Evolutionary conservation across 1,140 invertebrate genomes (phyloP), one percentile per base, ranked within the genome.

Genomic region (Cherax quadricarinatus): DNA sequence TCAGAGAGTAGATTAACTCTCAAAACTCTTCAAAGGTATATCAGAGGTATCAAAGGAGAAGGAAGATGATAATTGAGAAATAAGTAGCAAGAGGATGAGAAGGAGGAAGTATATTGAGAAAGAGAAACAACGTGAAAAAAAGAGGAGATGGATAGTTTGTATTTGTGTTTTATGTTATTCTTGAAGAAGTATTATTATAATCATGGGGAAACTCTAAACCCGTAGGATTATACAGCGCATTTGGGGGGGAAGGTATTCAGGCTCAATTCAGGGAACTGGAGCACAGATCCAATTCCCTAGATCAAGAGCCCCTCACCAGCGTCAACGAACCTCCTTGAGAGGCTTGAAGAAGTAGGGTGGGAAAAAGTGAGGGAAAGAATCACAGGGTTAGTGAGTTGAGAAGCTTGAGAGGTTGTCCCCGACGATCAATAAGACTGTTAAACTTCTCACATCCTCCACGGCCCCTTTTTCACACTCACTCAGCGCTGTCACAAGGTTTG

Each of bases 371-470:
- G 70, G 70, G 21, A 30, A 5, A 12, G 24, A 75, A 75, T 75
- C 70, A 41, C 30, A 10, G 70, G 12, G 70, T 70, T 16, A n/a
- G 70, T 16, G 62, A 66, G 78, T 41, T 30, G 78, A 41, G 78
- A n/a, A 48, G 78, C 12, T 81, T 81, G 79, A 51, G 12, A 51
- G 48, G 79, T 30, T 53, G 30, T 49, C 48, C 51, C 12, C 79
- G 79, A 14, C 48, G 51, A 81, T 81, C 51, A 49, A 81, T 51
- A 81, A 81, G 51, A 18, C 70, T 78, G 48, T 79, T 24, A n/a
- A 30, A 57, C 86, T 78, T 51, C 80, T 7, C 16, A 53, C 83
- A 41, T 73, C 60, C 60, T 60, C 24, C 60, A 12, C 7, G 21
- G 7, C 66, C 24, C 16, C 60, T 14, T 60, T 41, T 57, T 51